Evolutionary conservation across 1,140 invertebrate species (phyloP).

Genomic region (Aphidius ervi): DNA sequence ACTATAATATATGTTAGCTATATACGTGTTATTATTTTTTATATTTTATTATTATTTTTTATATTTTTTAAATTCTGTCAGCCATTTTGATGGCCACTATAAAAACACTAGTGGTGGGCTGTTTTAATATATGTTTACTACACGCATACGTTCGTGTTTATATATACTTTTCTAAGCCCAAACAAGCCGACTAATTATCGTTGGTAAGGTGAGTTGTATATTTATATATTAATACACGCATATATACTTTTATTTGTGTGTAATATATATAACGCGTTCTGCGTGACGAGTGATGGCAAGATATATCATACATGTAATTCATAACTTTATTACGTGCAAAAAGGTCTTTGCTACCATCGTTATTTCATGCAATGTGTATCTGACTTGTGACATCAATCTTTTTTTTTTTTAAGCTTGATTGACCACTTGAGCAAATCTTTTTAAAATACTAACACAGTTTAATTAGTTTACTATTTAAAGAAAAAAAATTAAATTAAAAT

Average conservation of each 20-base stretch:
- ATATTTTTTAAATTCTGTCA: too few relatives aligned
- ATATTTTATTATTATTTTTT: too few relatives aligned
- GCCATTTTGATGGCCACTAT: too few relatives aligned
- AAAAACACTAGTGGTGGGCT: too few relatives aligned
- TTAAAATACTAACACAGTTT: too few relatives aligned
- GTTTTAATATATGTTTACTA: neutral
- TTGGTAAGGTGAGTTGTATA: constrained; percentile 21
- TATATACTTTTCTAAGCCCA: constrained; percentile 20
- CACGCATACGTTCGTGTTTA: constrained; percentile 20
- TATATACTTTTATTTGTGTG: constrained; percentile 3
- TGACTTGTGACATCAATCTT: neutral
- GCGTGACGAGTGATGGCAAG: constrained; percentile 27
- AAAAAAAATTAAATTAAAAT: too few relatives aligned
- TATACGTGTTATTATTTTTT: too few relatives aligned
- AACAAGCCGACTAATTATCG: constrained; percentile 30
- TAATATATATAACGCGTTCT: neutral
- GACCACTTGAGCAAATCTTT: too few relatives aligned
- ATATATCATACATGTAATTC: constrained; percentile 25
- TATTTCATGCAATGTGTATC: neutral
- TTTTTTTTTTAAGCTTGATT: neutral
- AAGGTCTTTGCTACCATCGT: constrained; percentile 1
- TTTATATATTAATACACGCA: neutral
- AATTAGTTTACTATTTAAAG: too few relatives aligned
- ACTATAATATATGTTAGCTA: too few relatives aligned
- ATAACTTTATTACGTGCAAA: constrained; percentile 33